A percentile compares a stretch with the other conserved stretches of the same genome.
phyloP scores from a whole-genome alignment of 1,140 invertebrate genomes.

The Procambarus clarkii region DNA sequence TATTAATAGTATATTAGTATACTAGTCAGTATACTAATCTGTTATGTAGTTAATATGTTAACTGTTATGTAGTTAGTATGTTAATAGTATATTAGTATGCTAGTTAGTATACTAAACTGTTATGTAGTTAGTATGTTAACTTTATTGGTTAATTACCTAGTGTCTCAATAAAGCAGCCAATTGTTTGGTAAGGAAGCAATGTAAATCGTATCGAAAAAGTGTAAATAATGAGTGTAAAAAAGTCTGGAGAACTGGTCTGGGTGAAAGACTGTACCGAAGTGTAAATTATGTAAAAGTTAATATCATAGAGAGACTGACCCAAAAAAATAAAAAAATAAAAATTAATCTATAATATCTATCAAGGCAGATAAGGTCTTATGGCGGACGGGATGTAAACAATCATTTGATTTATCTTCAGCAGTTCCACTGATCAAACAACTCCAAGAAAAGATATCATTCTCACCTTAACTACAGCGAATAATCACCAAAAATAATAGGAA shows the following conservation, averaged over 20 bases:
- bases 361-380: not conserved
- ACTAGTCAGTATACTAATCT: too few species aligned
- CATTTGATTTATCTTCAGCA: not conserved
- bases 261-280: not conserved
- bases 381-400: not conserved
- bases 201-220: too few species aligned
- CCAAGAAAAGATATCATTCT: not conserved
- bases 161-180: too few species aligned
- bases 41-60: too few species aligned
- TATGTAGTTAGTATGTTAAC: too few species aligned
- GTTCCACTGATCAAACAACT: too few species aligned
- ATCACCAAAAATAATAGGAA: not conserved
- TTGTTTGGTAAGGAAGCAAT: too few species aligned
- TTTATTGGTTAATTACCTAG: too few species aligned
- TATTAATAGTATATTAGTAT: too few species aligned
- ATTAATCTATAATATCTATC: not conserved
- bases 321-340: not conserved
- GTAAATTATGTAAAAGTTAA: constrained; percentile 11
- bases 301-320: not conserved
- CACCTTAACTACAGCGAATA: not conserved
- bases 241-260: not conserved
- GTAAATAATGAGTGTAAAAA: not conserved
- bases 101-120: too few species aligned
- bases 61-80: too few species aligned
- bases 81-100: too few species aligned